Conservation (phyloP, 2,113 vertebrate genomes). For the Sylvietta virens region DNA sequence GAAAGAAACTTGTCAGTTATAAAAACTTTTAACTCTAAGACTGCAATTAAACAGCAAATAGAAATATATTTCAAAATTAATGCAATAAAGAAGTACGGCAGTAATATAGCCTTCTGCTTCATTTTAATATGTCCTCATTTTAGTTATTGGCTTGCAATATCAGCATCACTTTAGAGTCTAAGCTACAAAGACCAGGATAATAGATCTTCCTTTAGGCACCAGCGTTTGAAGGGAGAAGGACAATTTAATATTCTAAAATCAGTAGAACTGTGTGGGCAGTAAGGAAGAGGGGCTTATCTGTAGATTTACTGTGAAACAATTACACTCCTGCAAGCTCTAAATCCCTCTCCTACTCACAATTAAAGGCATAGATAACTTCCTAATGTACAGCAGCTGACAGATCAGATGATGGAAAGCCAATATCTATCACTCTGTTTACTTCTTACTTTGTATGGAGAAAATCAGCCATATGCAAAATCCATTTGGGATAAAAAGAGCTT, state of each 20-base stretch:
- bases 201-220: background rate
- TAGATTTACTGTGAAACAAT: constrained; percentile 23
- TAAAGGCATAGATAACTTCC: constrained; percentile 56
- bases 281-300: background rate
- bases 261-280: background rate
- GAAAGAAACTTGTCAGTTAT: background rate
- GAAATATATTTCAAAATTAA: constrained; percentile 4
- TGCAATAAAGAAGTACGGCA: background rate
- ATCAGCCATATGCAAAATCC: background rate
- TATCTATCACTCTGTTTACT: constrained; percentile 46
- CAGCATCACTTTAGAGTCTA: background rate
- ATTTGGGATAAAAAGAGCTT: constrained; percentile 12
- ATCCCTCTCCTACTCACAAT: constrained; percentile 50
- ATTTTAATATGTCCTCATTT: background rate
- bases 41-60: background rate
- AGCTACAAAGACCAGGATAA: background rate
- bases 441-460: background rate
- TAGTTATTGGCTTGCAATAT: constrained; percentile 15
- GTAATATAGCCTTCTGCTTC: background rate
- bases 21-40: background rate
- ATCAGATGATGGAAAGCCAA: constrained; percentile 23
- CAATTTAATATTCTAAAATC: constrained; percentile 24
- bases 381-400: constrained; percentile 28
- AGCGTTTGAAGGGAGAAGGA: background rate
- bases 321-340: background rate